Percentiles rank a stretch among this genome's conserved stretches.
Evolutionary conservation across 2,113 vertebrate species (phyloP).

Genomic region (Anhinga rufa): DNA sequence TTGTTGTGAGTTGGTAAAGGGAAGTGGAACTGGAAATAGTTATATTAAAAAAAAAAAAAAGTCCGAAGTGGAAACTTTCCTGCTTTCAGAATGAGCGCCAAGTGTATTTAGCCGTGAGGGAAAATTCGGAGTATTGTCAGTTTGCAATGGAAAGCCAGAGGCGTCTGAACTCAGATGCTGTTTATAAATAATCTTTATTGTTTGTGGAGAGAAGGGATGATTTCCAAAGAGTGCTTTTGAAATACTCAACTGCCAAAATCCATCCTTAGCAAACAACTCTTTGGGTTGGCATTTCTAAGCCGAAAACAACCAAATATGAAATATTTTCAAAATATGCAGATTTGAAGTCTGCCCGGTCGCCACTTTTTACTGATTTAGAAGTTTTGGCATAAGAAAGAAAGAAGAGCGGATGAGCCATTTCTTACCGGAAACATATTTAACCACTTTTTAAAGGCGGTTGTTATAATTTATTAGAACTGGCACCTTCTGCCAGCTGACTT

Average conservation of each 20-base stretch:
- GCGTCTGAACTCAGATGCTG: background rate
- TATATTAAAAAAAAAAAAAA: background rate
- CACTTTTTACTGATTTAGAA: background rate
- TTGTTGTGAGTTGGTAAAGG: background rate
- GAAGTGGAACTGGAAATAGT: background rate
- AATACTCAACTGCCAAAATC: background rate
- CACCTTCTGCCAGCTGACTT: background rate
- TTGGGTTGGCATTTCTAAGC: background rate
- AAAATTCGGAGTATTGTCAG: background rate
- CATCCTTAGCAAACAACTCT: background rate
- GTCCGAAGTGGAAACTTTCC: background rate
- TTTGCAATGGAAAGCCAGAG: background rate
- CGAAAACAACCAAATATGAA: background rate
- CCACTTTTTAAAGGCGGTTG: background rate
- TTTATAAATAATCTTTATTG: conserved; percentile 22
- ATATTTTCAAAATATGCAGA: background rate
- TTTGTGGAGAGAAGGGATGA: background rate
- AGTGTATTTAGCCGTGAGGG: background rate
- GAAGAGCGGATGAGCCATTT: background rate
- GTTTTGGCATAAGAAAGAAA: background rate
- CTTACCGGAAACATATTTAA: background rate
- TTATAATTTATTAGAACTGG: background rate
- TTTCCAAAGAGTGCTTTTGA: background rate
- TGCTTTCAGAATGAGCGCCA: background rate
- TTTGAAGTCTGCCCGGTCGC: background rate